phyloP scores from a whole-genome alignment of 2,888 invertebrate genomes.

The Trissolcus japonicus region DNA sequence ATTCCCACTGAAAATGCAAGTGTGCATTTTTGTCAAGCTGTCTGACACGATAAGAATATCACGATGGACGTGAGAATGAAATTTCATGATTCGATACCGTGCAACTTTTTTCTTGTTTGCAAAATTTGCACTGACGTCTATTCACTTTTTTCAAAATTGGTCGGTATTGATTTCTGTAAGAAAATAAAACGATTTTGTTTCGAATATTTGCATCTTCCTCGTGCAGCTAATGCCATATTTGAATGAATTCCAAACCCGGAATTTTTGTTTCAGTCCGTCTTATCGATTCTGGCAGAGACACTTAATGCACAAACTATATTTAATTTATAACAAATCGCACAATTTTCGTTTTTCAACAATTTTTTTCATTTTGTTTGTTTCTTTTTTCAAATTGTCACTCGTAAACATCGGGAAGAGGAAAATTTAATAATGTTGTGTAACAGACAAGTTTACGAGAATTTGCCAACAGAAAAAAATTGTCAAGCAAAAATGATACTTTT shows the following conservation, averaged over 20 bases:
- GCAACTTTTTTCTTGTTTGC: too few species aligned
- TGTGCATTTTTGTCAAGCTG: slow-evolving; percentile 23
- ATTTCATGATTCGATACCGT: slow-evolving; percentile 15
- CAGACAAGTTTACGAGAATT: too few species aligned
- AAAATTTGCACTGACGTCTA: too few species aligned
- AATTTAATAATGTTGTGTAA: background rate
- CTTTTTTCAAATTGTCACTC: background rate
- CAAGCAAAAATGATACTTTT: slow-evolving; percentile 6
- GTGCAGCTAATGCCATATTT: background rate
- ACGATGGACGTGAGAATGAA: slow-evolving; percentile 23
- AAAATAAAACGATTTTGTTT: background rate
- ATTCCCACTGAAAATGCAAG: slow-evolving; percentile 33
- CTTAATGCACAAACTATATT: background rate
- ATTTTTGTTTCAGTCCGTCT: background rate
- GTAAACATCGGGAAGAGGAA: background rate
- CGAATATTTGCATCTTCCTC: background rate
- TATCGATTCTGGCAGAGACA: background rate
- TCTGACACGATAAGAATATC: slow-evolving; percentile 21
- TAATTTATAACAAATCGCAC: background rate
- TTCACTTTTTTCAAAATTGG: background rate
- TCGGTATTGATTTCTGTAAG: background rate
- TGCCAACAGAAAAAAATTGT: background rate
- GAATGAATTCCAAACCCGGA: slow-evolving; percentile 1
- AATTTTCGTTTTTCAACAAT: background rate
- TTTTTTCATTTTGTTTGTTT: background rate